Base-by-base conservation (phyloP, 64 coral and sea anemone species). In the Dendrophyllia cribrosa region DNA sequence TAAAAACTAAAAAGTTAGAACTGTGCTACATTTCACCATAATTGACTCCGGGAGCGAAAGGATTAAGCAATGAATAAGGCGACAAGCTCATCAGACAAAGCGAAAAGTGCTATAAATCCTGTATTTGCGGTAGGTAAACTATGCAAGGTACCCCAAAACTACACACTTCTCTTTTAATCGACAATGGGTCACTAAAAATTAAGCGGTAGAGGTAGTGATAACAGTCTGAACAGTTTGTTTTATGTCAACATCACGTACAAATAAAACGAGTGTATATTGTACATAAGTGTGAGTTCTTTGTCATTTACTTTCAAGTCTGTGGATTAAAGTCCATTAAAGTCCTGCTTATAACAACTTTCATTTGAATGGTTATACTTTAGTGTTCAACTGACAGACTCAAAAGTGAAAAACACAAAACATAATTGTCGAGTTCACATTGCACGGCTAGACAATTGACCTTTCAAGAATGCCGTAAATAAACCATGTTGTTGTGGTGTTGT, bases 201-300 rank as follows among this genome's bases (percentile, higher is more conserved):
- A 17, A 11, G 72, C 16, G 72, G 72, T 75, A 4, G 17, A 50
- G 7, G 4, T 50, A 46, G 72, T 50, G 46, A 51, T 50, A 75
- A 75, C 46, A 75, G 20, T 49, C 51, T 75, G 45, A 75, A 75
- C 46, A 75, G 20, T 49, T 75, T 75, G 45, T 45, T 75, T 45
- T n/a, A 19, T 75, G 72, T 75, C 72, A 75, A 75, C 72, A 75
- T 75, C 72, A 75, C 44, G 46, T 75, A 44, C 8, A 73, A 24
- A 14, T 8, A 44, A 45, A 10, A 73, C 7, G 53, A 9, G 53
- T 56, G 12, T 1, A 56, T 56, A 56, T 56, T 56, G 7, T 56
- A 56, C 53, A 56, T 12, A 6, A 56, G 1, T 56, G 68, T 67
- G 21, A 67, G 16, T 61, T 17, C 59, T 61, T 17, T 61, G 10